phyloP scores from a whole-genome alignment of 2,888 invertebrate species.

The Mayetiola destructor region DNA sequence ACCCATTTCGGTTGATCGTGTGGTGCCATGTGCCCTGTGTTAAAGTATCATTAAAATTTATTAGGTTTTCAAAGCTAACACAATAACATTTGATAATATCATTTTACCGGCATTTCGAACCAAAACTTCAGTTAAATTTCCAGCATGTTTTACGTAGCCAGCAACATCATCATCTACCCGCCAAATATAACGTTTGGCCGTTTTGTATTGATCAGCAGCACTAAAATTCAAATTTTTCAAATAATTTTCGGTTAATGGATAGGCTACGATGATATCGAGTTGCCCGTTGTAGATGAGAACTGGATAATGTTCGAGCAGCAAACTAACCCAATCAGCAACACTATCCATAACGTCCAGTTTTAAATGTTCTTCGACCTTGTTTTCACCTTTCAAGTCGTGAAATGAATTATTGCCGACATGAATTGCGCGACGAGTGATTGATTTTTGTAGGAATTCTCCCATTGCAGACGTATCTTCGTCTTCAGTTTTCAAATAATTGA shows the following conservation, averaged over 20 bases:
- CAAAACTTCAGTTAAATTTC: constrained; percentile 50
- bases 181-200: constrained; percentile 49
- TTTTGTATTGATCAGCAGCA: constrained; percentile 46
- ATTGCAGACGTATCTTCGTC: constrained; percentile 50
- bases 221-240: constrained; percentile 51
- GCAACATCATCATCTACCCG: constrained; percentile 46
- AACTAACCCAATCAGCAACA: constrained; percentile 49
- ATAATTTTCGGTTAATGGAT: constrained; percentile 62
- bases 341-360: constrained; percentile 61
- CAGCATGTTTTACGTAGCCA: constrained; percentile 52
- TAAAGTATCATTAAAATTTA: not conserved
- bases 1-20: constrained; percentile 57
- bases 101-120: constrained; percentile 60
- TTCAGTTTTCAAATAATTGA: constrained; percentile 50
- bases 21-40: constrained; percentile 49
- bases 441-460: constrained; percentile 47
- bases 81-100: too few species aligned
- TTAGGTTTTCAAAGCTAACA: not conserved
- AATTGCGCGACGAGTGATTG: constrained; percentile 48
- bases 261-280: constrained; percentile 70
- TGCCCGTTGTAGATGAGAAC: constrained; percentile 76
- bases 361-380: constrained; percentile 51
- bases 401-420: constrained; percentile 67
- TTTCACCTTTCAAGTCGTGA: constrained; percentile 27
- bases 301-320: constrained; percentile 48